Evolutionary conservation across 1,140 invertebrate genomes (phyloP).

Genomic region (Formica exsecta): DNA sequence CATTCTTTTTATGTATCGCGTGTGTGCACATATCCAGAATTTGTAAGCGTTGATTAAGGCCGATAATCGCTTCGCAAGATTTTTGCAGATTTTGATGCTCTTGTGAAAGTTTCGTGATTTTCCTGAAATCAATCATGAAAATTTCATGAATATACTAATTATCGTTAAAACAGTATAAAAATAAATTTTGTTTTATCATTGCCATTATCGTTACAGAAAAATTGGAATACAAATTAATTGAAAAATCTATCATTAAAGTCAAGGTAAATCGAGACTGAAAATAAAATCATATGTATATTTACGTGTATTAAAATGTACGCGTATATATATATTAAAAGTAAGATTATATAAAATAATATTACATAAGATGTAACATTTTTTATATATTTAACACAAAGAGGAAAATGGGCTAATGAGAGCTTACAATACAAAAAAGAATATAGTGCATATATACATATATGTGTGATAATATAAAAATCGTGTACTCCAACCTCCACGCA

Average conservation of each 20-base stretch:
- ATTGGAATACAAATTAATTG: background rate
- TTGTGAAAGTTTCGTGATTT: constrained; percentile 78
- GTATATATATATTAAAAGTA: constrained; percentile 32
- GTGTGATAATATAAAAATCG: too few relatives aligned
- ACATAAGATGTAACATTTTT: constrained; percentile 22
- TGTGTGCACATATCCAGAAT: constrained; percentile 74
- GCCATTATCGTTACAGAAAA: background rate
- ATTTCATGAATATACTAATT: background rate
- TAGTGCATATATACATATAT: too few relatives aligned
- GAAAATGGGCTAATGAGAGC: too few relatives aligned
- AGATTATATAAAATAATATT: constrained; percentile 24
- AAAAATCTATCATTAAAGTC: constrained; percentile 44
- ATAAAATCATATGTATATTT: constrained; percentile 40
- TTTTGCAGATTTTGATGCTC: constrained; percentile 79
- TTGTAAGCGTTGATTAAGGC: constrained; percentile 80
- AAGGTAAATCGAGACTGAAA: constrained; percentile 55
- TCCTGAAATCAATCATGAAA: constrained; percentile 71
- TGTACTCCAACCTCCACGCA: too few relatives aligned
- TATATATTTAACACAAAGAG: constrained; percentile 9
- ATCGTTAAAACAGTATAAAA: constrained; percentile 18
- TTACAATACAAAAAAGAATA: too few relatives aligned
- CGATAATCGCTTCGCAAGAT: constrained; percentile 69
- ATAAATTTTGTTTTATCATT: constrained; percentile 31
- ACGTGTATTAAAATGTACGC: too few relatives aligned
- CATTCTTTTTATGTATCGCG: constrained; percentile 74